Evolutionary conservation across 2,888 invertebrate genomes (phyloP).

Genomic region (Tenthredo scrophulariae): DNA sequence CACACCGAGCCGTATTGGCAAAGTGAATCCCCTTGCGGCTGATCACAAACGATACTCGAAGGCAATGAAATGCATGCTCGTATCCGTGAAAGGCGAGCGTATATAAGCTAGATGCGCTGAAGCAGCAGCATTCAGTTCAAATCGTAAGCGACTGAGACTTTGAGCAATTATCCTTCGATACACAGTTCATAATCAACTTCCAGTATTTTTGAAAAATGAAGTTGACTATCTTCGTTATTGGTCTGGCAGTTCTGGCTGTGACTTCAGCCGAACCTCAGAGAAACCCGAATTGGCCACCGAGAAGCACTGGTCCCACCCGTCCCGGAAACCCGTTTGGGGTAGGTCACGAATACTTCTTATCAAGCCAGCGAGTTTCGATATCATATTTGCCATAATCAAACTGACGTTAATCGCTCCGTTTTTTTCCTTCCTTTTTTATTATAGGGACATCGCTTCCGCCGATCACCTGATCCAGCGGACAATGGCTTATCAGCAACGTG

Average conservation of each 20-base stretch:
- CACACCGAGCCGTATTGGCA: neutral
- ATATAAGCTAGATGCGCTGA: neutral
- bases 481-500: slow-evolving; percentile 53
- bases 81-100: neutral
- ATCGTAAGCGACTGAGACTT: neutral
- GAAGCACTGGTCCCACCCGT: slow-evolving; percentile 35
- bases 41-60: neutral
- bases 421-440: neutral
- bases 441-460: slow-evolving; percentile 28
- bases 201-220: neutral
- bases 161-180: neutral
- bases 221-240: slow-evolving; percentile 6
- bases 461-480: neutral
- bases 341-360: neutral
- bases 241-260: slow-evolving; percentile 17
- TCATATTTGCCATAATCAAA: neutral
- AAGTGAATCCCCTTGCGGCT: slow-evolving; percentile 5
- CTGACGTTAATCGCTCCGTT: neutral
- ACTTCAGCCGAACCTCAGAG: slow-evolving; percentile 19
- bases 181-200: neutral
- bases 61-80: neutral
- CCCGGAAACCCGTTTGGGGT: slow-evolving; percentile 34
- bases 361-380: neutral
- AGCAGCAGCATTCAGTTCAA: slow-evolving; percentile 14
- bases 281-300: slow-evolving; percentile 33